Base-by-base conservation (phyloP, 2,797 vertebrate genomes). In the Silurus lanzhouensis region DNA sequence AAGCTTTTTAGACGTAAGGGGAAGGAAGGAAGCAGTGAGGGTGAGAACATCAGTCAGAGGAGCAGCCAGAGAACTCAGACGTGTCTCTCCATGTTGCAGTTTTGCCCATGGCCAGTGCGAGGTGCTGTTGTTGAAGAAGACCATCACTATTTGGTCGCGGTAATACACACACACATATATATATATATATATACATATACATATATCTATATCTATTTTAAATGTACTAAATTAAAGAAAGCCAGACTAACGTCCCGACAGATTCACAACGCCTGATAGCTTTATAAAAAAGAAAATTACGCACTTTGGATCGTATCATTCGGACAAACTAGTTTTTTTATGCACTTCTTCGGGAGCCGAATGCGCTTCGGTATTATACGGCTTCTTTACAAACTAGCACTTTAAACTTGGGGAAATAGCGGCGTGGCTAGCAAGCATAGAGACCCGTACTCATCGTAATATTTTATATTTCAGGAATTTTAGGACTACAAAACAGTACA, bases 191-290 rank as follows among this genome's bases (percentile, higher is more conserved):
- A 83, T 48, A 83, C 52, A 83, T 57, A 22, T 94, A 92, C 10
- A 27, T 76, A 83, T 48, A 74, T 31, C 72, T 57, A 22, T 94
- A 92, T 61, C 0, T 77, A 10, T 94, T 92, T 90, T 92, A 91
- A 93, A 93, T 94, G 91, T 93, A 93, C 93, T 91, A 88, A 92
- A 94, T 93, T 90, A 94, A 87, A 91, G 89, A 70, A 79, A 91
- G 90, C 89, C 84, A 74, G 27, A 60, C 1, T 71, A 46, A 88
- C 83, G 75, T 57, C 20, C 3, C 46, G 27, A 79, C 57, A 74
- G 70, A 48, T 68, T 46, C 55, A 68, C 15, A 72, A 66, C 2
- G 72, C 79, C 17, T 7, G n/a, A 57, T 83, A 68, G 63, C 46
- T 83, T 84, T 13, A 78, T 27, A 2, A 68, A 2, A 68, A 19